phyloP scores from a whole-genome alignment of 2,113 vertebrate genomes.

The Sigmodon hispidus region DNA sequence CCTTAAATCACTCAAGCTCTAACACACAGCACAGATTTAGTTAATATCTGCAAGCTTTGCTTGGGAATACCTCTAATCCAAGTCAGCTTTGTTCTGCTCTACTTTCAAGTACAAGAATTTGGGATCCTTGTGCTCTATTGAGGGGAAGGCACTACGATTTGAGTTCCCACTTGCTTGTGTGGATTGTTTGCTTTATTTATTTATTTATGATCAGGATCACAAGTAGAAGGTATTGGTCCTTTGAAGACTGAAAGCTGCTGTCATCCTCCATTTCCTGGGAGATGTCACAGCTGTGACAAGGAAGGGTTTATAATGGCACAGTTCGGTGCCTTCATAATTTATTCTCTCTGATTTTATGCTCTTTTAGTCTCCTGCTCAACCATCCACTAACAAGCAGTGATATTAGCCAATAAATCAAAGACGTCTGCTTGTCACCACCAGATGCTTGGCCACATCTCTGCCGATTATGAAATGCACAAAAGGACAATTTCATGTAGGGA shows the following conservation, averaged over 20 bases:
- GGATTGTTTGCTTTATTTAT: constrained; percentile 62
- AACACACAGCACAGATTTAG: accelerated
- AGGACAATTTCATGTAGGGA: constrained; percentile 88
- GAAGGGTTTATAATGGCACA: constrained; percentile 88
- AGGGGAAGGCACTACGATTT: constrained; percentile 13
- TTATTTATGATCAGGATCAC: constrained; percentile 80
- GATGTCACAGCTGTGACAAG: constrained; percentile 88
- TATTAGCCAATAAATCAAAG: constrained; percentile 96
- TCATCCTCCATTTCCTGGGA: constrained; percentile 87
- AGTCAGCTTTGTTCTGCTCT: background rate
- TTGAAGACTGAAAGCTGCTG: constrained; percentile 86
- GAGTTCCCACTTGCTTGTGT: constrained; percentile 12
- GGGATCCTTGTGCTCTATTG: background rate
- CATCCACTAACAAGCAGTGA: constrained; percentile 93
- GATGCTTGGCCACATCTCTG: constrained; percentile 93
- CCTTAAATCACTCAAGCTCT: background rate
- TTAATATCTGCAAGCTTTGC: background rate
- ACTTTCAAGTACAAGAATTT: constrained; percentile 54
- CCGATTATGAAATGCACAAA: constrained; percentile 90
- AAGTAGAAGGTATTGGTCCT: constrained; percentile 75
- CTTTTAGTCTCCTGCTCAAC: constrained; percentile 91
- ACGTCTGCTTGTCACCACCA: constrained; percentile 91
- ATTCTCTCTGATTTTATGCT: constrained; percentile 92
- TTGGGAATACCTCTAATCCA: background rate
- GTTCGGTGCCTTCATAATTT: constrained; percentile 91